Evolutionary conservation across 1,140 invertebrate species (phyloP), one percentile per base, ranked within the genome.

Genomic region (Caerostris darwini): DNA sequence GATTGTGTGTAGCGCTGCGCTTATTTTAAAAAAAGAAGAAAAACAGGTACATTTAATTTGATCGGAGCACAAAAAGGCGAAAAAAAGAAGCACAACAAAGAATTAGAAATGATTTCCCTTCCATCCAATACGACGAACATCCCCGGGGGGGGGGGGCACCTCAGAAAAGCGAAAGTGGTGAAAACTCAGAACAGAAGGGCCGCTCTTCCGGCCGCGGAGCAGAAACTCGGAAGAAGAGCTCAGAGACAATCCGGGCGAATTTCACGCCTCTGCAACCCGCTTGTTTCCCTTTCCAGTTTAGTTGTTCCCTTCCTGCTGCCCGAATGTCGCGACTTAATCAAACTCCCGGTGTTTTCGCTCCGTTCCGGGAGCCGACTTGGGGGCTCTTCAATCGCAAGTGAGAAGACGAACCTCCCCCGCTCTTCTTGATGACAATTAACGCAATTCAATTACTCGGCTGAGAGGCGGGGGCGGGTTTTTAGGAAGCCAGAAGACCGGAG

Each of bases 301-400:
- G 90, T 82, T 8, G 90, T 91, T 91, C 71, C 59, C 71, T 82
- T 91, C 90, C 90, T 91, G 90, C 87, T 69, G 34, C 34, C 54
- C 88, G 69, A 61, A 53, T 58, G 88, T 90, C 58, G 61, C 90
- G 59, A 91, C 90, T 91, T 91, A 91, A 91, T 91, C 90, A 91
- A 91, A 91, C 71, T 82, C n/a, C 14, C 54, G 61, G 57, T 91
- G 90, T 91, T 91, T 91, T 91, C 90, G 61, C 90, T 82, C 10
- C 57, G 7, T 3, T 77, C 71, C 71, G 34, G 71, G 56, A 57
- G 53, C 57, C 87, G 90, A 91, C 90, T 91, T 82, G 54, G 54
- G 90, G 90, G 71, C 90, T 91, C 82, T 91, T 91, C 90, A 82
- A 91, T 91, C 82, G 82, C 58, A 8, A 54, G 59, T 64, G 58